Evolutionary conservation across 2,113 vertebrate species (phyloP).

Genomic region (Chlorodrepanis virens): DNA sequence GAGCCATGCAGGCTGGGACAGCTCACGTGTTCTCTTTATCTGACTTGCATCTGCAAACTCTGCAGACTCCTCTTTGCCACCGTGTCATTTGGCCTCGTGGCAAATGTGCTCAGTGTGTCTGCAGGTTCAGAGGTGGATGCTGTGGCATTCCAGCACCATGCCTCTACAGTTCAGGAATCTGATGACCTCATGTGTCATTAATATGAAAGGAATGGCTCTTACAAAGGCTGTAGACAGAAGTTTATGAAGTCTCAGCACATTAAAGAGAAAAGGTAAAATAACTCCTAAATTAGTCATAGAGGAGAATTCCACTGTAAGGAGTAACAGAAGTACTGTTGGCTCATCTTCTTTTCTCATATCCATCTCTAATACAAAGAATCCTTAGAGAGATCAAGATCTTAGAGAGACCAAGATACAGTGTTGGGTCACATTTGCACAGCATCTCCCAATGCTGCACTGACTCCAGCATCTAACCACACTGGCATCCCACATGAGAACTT

Average conservation of each 20-base stretch:
- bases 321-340: neutral
- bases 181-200: neutral
- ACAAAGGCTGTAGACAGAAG: neutral
- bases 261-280: neutral
- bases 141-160: neutral
- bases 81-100: neutral
- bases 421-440: neutral
- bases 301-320: neutral
- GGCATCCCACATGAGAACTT: neutral
- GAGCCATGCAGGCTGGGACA: neutral
- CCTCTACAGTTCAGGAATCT: neutral
- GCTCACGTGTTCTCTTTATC: neutral
- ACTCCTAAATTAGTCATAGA: neutral
- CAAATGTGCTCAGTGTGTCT: neutral
- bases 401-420: neutral
- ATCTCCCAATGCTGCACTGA: neutral
- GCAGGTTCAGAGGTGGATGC: neutral
- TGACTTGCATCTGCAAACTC: neutral
- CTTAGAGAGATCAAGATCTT: neutral
- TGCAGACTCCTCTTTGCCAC: neutral
- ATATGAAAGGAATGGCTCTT: neutral
- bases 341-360: neutral
- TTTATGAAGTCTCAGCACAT: neutral
- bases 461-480: neutral
- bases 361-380: neutral